Base-by-base conservation (phyloP, 2,113 vertebrate genomes). In the Rhinichthys klamathensis region DNA sequence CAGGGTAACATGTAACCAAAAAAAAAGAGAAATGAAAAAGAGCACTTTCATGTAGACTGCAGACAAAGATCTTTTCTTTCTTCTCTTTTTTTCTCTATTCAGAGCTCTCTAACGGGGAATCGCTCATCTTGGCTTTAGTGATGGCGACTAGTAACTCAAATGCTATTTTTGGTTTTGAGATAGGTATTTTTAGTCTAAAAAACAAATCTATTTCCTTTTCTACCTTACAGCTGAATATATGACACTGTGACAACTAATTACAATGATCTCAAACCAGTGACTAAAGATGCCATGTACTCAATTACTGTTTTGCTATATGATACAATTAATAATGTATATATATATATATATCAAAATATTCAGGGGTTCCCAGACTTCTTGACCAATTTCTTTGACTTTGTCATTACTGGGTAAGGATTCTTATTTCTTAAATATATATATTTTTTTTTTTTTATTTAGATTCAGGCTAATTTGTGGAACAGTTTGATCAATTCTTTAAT, bases 1-100 rank as follows among this genome's bases (percentile, higher is more conserved):
- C 18, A n/a, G 44, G 4, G 32, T 63, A n/a, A 54, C n/a, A 67
- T 44, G 79, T 81, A 82, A 77, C 58, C 35, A 80, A 74, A 74
- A 85, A 80, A 85, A 51, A 49, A 49, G 80, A 78, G 76, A 23
- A 81, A 81, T 49, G 79, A 81, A 88, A 88, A 85, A 72, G 44
- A 85, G 56, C 54, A 61, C 51, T 85, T 81, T 85, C 56, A 85
- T 60, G 58, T 51, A 51, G 77, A 80, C 67, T 72, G 61, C 16
- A 58, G 49, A 41, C 65, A 85, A 21, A 58, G 76, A 41, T 78
- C 63, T 58, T 72, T 51, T 80, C 75, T 32, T 32, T 70, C 67
- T 78, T 69, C n/a, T 72, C 35, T 75, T 75, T 63, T 67, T 74
- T 35, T 32, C 30, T 76, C 3, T 74, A 32, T 51, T 23, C 30